Conservation (phyloP, 2,888 invertebrate species). For the Aphidoletes aphidimyza region DNA sequence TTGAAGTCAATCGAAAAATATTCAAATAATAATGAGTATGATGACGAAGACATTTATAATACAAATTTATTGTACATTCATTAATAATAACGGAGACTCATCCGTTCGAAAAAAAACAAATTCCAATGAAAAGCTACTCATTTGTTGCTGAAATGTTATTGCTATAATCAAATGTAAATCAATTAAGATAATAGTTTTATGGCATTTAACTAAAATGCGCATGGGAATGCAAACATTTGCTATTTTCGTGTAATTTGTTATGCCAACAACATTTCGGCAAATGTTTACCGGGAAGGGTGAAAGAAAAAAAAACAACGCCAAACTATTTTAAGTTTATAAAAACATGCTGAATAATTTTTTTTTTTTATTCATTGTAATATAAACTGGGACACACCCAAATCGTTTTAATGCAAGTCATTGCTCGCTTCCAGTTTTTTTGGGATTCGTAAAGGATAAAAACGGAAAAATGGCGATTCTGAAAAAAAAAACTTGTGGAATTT, state of each 20-base stretch:
- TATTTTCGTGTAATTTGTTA: too few species aligned
- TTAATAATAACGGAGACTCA: too few species aligned
- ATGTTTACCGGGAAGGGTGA: background rate
- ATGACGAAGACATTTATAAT: too few species aligned
- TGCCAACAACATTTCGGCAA: background rate
- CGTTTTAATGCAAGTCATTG: background rate
- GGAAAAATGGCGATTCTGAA: background rate
- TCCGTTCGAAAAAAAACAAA: background rate
- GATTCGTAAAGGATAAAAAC: background rate
- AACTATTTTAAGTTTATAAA: background rate
- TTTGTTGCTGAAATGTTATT: background rate
- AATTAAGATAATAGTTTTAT: background rate
- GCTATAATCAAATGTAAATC: background rate
- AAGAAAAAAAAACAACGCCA: background rate
- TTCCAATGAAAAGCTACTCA: background rate
- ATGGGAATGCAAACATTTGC: background rate
- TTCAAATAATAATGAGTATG: too few species aligned
- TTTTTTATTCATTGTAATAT: background rate
- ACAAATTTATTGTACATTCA: too few species aligned
- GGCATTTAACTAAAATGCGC: too few species aligned
- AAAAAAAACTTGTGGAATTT: background rate
- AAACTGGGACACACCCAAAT: background rate
- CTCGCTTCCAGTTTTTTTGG: background rate
- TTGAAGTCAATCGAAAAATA: conserved; percentile 15
- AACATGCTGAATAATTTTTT: background rate